phyloP scores from a whole-genome alignment of 2,797 vertebrate genomes.

The Rhabdomys pumilio region DNA sequence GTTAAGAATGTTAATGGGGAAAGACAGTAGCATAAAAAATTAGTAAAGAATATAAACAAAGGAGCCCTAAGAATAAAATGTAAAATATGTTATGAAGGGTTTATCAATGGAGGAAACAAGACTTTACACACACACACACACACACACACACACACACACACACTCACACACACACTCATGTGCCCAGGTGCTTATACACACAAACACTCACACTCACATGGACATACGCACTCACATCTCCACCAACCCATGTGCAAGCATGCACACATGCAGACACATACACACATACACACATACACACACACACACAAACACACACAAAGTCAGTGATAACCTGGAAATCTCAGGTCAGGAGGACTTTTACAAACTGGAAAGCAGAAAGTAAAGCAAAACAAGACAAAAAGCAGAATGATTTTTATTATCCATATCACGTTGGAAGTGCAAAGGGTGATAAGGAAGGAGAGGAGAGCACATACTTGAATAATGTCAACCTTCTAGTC shows the following conservation, averaged over 20 bases:
- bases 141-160: not conserved
- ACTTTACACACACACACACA: not conserved
- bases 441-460: not conserved
- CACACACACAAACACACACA: not conserved
- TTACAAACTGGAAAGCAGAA: not conserved
- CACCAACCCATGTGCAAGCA: too few species aligned
- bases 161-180: too few species aligned
- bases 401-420: not conserved
- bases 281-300: not conserved
- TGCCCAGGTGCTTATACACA: not conserved
- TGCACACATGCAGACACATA: not conserved
- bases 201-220: not conserved
- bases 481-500: not conserved
- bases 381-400: not conserved
- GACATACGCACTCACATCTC: not conserved
- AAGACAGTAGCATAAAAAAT: not conserved
- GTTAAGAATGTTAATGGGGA: not conserved
- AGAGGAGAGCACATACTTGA: not conserved
- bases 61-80: not conserved
- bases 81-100: not conserved
- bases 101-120: not conserved
- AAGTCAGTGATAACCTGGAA: not conserved
- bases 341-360: not conserved
- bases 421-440: too few species aligned
- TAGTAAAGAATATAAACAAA: not conserved